phyloP scores from a whole-genome alignment of 2,113 vertebrate species.

The Austrofundulus limnaeus region DNA sequence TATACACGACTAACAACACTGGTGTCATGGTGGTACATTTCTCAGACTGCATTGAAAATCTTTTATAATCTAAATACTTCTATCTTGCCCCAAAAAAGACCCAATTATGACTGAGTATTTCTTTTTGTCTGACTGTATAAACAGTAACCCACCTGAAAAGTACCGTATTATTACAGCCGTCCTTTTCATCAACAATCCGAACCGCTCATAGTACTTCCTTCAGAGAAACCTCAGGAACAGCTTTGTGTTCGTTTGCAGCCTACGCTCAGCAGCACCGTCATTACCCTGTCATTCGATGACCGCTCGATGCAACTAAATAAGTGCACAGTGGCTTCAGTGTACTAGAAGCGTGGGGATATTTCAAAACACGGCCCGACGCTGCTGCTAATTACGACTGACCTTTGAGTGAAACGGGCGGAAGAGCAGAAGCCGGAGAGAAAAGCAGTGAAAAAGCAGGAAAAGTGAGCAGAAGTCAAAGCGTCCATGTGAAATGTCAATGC shows the following conservation, averaged over 20 bases:
- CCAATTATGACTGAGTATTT: no score
- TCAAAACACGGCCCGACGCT: constrained; percentile 53
- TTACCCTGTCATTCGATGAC: constrained; percentile 50
- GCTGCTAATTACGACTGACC: constrained; percentile 53
- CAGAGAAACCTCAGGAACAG: constrained; percentile 6
- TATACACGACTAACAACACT: no score
- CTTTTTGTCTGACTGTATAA: background rate
- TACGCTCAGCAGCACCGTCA: constrained; percentile 32
- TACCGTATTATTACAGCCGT: background rate
- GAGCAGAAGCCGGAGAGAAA: constrained; percentile 50
- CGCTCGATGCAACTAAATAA: constrained; percentile 36
- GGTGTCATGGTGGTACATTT: no score
- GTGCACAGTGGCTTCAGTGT: constrained; percentile 26
- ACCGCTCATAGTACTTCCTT: constrained; percentile 3
- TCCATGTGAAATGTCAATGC: constrained; percentile 40
- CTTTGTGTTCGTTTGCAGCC: constrained; percentile 21
- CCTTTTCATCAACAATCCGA: constrained; percentile 5
- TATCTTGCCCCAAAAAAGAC: background rate
- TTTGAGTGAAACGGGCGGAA: constrained; percentile 32
- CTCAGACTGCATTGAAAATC: no score
- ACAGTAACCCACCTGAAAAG: background rate
- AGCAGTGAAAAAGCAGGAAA: constrained; percentile 24
- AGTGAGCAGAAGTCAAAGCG: constrained; percentile 19
- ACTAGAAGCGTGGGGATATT: constrained; percentile 31
- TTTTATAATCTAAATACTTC: background rate